Conservation (phyloP, 2,113 vertebrate species). For the Sebastes schlegelii region DNA sequence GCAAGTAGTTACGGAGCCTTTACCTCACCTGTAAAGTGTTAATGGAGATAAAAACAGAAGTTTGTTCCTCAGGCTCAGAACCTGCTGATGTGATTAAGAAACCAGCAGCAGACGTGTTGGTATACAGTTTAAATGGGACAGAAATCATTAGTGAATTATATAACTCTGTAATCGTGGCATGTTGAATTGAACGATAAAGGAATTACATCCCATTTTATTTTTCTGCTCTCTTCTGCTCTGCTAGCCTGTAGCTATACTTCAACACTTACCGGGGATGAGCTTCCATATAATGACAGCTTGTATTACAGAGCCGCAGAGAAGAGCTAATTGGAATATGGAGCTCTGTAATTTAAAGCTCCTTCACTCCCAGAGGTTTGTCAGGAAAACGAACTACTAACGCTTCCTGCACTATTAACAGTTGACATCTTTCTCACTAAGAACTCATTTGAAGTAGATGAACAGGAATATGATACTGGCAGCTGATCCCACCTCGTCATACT, state of each 20-base stretch:
- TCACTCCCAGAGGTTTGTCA: constrained; percentile 43
- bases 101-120: constrained; percentile 6
- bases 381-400: constrained; percentile 4
- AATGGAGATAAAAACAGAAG: constrained; percentile 5
- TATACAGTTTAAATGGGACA: constrained; percentile 17
- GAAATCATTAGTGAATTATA: constrained; percentile 39
- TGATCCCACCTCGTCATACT: constrained; percentile 2
- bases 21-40: background rate
- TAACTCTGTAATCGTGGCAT: background rate
- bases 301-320: constrained; percentile 44
- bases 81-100: constrained; percentile 37
- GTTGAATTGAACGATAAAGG: constrained; percentile 24
- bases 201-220: constrained; percentile 23
- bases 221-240: constrained; percentile 5
- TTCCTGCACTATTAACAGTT: constrained; percentile 31
- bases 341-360: constrained; percentile 45
- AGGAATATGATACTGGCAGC: constrained; percentile 13
- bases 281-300: constrained; percentile 27
- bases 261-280: constrained; percentile 15
- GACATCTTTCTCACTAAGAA: constrained; percentile 13
- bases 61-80: constrained; percentile 24
- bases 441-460: constrained; percentile 37
- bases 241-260: constrained; percentile 27
- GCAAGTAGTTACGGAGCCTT: background rate
- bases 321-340: constrained; percentile 61